Percentiles rank a stretch among this genome's conserved stretches.
These are phyloP conservation scores for Stictonetta naevosa DNA, from an alignment of 2,113 vertebrate species.

Conservation along the genomic window DNA sequence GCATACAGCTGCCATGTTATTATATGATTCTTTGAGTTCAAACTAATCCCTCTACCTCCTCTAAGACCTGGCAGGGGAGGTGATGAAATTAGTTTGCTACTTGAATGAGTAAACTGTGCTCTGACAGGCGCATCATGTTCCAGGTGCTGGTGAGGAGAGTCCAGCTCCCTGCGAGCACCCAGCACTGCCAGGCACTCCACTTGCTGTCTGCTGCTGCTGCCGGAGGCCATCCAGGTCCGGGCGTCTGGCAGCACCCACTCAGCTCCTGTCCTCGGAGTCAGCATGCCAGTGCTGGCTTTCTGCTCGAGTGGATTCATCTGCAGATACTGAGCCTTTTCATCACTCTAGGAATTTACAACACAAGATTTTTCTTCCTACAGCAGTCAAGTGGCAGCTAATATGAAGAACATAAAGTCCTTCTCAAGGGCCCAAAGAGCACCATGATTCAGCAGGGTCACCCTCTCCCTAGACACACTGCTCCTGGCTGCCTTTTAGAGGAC, in stretches of 20 bases:
- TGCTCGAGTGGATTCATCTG: constrained; percentile 1
- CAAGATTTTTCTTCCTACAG: not conserved
- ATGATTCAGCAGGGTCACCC: not conserved
- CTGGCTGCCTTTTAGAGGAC: not conserved
- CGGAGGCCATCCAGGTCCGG: not conserved
- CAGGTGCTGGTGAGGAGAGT: not conserved
- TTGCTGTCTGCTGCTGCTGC: not conserved
- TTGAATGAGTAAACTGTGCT: not conserved
- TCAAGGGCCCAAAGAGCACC: not conserved
- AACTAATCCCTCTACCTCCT: constrained; percentile 34
- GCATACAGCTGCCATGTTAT: constrained; percentile 44
- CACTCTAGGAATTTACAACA: not conserved
- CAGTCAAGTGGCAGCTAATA: not conserved
- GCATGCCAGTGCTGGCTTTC: not conserved
- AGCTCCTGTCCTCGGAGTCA: rapidly evolving
- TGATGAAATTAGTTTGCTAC: not conserved
- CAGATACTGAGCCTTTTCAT: not conserved
- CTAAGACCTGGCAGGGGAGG: not conserved
- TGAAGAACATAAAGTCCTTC: not conserved
- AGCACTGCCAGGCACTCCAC: not conserved
- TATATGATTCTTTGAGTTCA: constrained; percentile 25
- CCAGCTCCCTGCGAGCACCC: not conserved
- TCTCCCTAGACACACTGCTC: not conserved
- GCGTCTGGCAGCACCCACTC: not conserved
- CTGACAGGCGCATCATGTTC: not conserved